These are phyloP conservation scores for Morphnarchus princeps DNA, from an alignment of 2,113 vertebrate genomes.

Conservation along the genomic window DNA sequence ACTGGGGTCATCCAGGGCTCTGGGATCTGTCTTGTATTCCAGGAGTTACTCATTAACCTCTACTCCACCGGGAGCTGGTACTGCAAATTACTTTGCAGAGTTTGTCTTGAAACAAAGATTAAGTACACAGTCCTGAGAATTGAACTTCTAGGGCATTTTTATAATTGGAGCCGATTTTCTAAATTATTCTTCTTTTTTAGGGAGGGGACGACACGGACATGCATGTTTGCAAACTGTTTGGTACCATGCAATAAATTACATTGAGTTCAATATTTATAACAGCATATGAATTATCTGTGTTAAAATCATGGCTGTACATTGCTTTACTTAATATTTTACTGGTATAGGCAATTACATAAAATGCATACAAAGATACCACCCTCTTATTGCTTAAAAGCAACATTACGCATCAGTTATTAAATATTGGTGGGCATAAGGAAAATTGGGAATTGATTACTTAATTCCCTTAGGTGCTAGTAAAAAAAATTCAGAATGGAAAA, in stretches of 20 bases:
- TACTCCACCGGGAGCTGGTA: neutral
- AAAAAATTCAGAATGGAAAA: neutral
- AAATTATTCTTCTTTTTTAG: neutral
- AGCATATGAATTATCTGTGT: neutral
- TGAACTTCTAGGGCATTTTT: neutral
- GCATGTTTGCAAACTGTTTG: accelerated
- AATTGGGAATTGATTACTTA: neutral
- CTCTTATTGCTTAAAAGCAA: neutral
- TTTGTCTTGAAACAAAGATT: neutral
- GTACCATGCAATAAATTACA: neutral
- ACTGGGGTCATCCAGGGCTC: neutral
- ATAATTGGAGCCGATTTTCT: neutral
- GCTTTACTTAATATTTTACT: neutral
- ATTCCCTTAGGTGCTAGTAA: neutral
- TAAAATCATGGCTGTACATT: neutral
- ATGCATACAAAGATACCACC: neutral
- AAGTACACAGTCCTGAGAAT: neutral
- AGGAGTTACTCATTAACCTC: neutral
- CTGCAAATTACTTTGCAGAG: neutral
- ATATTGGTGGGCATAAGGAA: neutral
- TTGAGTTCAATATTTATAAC: neutral
- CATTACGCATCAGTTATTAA: neutral
- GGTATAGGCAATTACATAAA: neutral
- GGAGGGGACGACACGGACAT: accelerated
- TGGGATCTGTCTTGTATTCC: neutral